These are phyloP conservation scores for Aix galericulata DNA, from an alignment of 2,113 vertebrate species.

Conservation along the genomic window DNA sequence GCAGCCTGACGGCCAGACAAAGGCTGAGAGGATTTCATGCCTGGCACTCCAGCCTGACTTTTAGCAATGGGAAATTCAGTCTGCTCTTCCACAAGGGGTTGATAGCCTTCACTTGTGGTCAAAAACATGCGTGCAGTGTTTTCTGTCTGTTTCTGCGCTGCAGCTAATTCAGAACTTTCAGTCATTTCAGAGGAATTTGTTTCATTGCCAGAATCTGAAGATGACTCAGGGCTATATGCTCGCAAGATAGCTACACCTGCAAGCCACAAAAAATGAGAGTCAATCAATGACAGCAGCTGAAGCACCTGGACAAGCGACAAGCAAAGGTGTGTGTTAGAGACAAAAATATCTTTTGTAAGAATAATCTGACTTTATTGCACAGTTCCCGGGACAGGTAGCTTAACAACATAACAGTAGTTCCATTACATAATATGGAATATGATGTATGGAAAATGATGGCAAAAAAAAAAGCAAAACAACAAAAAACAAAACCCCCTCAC, in stretches of 20 bases:
- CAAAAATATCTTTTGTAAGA: slow-evolving; percentile 66
- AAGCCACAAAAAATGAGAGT: slow-evolving; percentile 88
- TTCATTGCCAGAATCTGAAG: slow-evolving; percentile 98
- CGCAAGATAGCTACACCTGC: slow-evolving; percentile 98
- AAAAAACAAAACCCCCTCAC: slow-evolving; percentile 39
- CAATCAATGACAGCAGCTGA: slow-evolving; percentile 79
- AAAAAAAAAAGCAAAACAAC: not conserved
- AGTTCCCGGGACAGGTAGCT: slow-evolving; percentile 63
- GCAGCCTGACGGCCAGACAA: slow-evolving; percentile 74
- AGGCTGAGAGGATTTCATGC: slow-evolving; percentile 77
- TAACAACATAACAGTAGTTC: slow-evolving; percentile 53
- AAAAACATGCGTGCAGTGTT: slow-evolving; percentile 89
- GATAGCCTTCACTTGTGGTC: slow-evolving; percentile 87
- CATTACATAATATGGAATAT: slow-evolving; percentile 67
- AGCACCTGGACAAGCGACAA: slow-evolving; percentile 68
- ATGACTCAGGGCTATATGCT: slow-evolving; percentile 97
- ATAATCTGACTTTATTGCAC: slow-evolving; percentile 76
- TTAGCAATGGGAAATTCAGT: slow-evolving; percentile 81
- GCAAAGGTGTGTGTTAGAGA: slow-evolving; percentile 66
- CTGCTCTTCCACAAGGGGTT: slow-evolving; percentile 86
- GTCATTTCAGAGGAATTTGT: slow-evolving; percentile 99
- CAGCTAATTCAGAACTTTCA: slow-evolving; percentile 93
- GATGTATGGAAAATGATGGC: slow-evolving; percentile 65
- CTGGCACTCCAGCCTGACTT: slow-evolving; percentile 69
- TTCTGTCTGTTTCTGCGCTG: slow-evolving; percentile 92